Evolutionary conservation across 1,140 invertebrate species (phyloP).

Genomic region (Portunus trituberculatus): DNA sequence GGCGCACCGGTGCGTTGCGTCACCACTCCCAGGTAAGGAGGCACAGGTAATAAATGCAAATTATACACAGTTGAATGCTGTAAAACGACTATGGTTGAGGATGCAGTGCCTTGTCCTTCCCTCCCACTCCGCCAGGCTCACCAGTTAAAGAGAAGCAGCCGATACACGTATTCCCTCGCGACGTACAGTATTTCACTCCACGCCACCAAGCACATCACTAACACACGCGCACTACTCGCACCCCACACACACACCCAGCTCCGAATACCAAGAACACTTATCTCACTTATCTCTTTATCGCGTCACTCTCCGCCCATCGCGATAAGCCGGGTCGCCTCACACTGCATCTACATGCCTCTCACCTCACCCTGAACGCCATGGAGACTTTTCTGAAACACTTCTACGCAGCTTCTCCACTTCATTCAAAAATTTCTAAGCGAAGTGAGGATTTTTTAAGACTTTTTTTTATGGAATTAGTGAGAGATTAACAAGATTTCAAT

Average conservation of each 20-base stretch:
- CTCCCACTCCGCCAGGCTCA: not conserved
- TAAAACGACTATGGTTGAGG: not conserved
- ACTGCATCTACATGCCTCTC: not conserved
- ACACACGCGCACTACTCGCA: not conserved
- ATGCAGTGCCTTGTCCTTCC: not conserved
- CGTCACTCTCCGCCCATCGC: not conserved
- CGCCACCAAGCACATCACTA: not conserved
- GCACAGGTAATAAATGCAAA: not conserved
- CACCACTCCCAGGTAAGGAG: not conserved
- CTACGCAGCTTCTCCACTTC: too few species aligned
- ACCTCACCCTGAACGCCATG: too few species aligned
- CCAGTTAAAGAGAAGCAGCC: not conserved
- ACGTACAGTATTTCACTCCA: not conserved
- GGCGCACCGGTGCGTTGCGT: not conserved
- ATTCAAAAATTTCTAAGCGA: too few species aligned
- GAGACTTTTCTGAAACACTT: too few species aligned
- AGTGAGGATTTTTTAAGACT: too few species aligned
- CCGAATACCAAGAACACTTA: not conserved
- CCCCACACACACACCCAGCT: not conserved
- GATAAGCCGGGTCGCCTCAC: not conserved
- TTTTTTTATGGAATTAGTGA: too few species aligned
- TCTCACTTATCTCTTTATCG: not conserved
- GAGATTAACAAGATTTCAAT: too few species aligned
- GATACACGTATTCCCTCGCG: not conserved
- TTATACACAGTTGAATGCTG: not conserved